phyloP scores from a whole-genome alignment of 1,140 invertebrate genomes.

The Megalopta genalis region DNA sequence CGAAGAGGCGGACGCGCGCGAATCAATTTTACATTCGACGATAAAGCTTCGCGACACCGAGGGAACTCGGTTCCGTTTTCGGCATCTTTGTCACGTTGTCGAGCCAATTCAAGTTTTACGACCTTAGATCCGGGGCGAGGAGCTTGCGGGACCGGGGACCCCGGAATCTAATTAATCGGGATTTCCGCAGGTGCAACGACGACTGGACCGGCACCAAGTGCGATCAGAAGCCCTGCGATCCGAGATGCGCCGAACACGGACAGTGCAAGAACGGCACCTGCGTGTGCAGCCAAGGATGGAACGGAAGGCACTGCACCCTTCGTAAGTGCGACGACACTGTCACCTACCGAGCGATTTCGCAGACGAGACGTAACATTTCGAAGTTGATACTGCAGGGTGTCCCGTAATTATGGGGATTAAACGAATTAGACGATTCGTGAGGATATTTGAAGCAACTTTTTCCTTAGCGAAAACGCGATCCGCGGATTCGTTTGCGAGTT shows the following conservation, averaged over 20 bases:
- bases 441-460: too few relatives aligned
- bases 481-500: too few relatives aligned
- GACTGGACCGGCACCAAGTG: slow-evolving; percentile 96
- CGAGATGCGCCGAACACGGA: slow-evolving; percentile 96
- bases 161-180: slow-evolving; percentile 1
- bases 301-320: slow-evolving; percentile 96
- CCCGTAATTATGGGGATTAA: too few relatives aligned
- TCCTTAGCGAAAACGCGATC: too few relatives aligned
- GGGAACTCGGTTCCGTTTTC: neutral
- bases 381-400: too few relatives aligned
- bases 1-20: slow-evolving; percentile 15
- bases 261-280: slow-evolving; percentile 98
- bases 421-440: too few relatives aligned
- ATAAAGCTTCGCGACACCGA: slow-evolving; percentile 19
- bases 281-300: slow-evolving; percentile 97
- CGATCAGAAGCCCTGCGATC: slow-evolving; percentile 92
- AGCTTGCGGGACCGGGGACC: neutral
- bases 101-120: slow-evolving; percentile 16
- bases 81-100: slow-evolving; percentile 7
- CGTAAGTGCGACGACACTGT: slow-evolving; percentile 85
- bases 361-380: too few relatives aligned
- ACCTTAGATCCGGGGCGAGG: neutral
- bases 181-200: slow-evolving; percentile 85
- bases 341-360: too few relatives aligned
- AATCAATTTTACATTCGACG: slow-evolving; percentile 57